Evolutionary conservation across 2,113 vertebrate genomes (phyloP), one percentile per base, ranked within the genome.

Genomic region (Oryzias melastigma): DNA sequence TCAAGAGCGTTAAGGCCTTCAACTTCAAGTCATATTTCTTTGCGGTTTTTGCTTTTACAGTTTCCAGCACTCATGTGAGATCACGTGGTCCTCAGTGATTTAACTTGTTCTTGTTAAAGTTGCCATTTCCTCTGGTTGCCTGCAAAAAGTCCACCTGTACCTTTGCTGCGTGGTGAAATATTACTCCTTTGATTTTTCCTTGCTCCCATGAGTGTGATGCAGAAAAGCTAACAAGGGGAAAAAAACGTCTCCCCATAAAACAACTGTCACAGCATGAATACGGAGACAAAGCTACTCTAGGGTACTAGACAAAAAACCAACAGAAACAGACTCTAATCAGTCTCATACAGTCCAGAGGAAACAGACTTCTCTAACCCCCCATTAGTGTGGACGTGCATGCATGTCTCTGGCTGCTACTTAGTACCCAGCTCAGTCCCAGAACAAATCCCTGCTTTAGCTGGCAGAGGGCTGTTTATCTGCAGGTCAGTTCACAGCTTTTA

Each of bases 401-500:
- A 66, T 54, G 65, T 78, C 68, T 75, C 58, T 22, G 71, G 65
- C 78, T 71, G 76, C 84, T 75, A 71, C 84, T 83, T 65, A 72
- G 72, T 66, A 65, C 58, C 58, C 60, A 56, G 68, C 56, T 82
- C 63, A 51, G 71, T 53, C 71, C 68, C 77, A 58, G 77, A 80
- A 35, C 70, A 71, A 78, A 76, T 85, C 85, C 80, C 80, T 52
- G 51, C 82, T 73, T 83, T 64, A 55, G 65, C 82, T 84, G 84
- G 85, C 81, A 86, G 81, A 80, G 84, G 82, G 84, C 85, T 90
- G 88, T 90, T 88, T 90, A 88, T 90, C 88, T 90, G 86, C 83
- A 90, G 88, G 86, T 90, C 88, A 90, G 77, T 90, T 90, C 85
- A 85, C 88, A 90, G 88, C 86, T 90, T 91, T 90, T 92, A 90